Conservation (phyloP, 2,888 invertebrate genomes). For the Parascotia fuliginaria region DNA sequence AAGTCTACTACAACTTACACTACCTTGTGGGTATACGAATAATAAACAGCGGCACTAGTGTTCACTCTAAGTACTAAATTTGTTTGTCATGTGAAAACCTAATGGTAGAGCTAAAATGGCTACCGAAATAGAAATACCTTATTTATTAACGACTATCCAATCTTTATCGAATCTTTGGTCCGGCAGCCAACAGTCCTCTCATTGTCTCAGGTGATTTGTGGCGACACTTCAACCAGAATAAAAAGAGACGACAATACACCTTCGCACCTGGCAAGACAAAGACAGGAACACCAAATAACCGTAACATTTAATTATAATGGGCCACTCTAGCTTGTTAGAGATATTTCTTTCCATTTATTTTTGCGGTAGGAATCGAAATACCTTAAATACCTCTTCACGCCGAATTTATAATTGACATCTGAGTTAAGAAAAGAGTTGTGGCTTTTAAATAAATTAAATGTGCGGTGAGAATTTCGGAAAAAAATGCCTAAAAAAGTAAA, state of each 20-base stretch:
- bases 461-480: conserved; percentile 9
- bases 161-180: conserved; percentile 26
- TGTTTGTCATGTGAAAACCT: too few species aligned
- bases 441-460: conserved; percentile 29
- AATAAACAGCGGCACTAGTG: too few species aligned
- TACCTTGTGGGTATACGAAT: too few species aligned
- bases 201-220: conserved; percentile 77
- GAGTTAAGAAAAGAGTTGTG: conserved; percentile 41
- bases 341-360: conserved; percentile 64
- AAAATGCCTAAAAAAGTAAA: neutral
- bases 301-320: conserved; percentile 74
- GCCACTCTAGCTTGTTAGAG: conserved; percentile 63
- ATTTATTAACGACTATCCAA: conserved; percentile 27
- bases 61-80: too few species aligned
- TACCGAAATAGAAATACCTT: neutral
- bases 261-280: conserved; percentile 33
- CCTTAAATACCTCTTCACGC: conserved; percentile 69
- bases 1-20: too few species aligned
- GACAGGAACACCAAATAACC: conserved; percentile 46
- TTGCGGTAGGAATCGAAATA: conserved; percentile 59
- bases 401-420: conserved; percentile 70
- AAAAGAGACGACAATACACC: conserved; percentile 43
- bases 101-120: too few species aligned
- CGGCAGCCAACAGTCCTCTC: conserved; percentile 62
- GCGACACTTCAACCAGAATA: conserved; percentile 45